Base-by-base conservation (phyloP, 2,888 invertebrate genomes). In the Antheraea yamamai region DNA sequence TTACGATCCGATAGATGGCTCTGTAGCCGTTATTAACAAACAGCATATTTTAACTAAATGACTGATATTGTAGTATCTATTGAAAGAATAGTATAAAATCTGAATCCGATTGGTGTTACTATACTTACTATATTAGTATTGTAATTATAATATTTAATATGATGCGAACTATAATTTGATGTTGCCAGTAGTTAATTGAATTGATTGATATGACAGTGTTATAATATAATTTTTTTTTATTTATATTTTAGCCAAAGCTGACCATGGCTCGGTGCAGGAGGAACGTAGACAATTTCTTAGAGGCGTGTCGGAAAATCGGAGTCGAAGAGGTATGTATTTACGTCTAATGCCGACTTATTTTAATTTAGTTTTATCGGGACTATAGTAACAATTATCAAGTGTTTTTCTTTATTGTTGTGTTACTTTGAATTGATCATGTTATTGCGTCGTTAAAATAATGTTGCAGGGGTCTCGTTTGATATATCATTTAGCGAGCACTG, bases 211-310 rank as follows among this genome's bases (percentile, higher is more conserved):
- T 39, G 35, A 39, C 7, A 7, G 35, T 39, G 35, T 39, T 7
- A 39, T 39, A 39, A 66, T 16, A 18, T 30, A 66, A 66, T 30
- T 30, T 26, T 74, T 74, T 4, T 75, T 52, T 72, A 20, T 75
- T 74, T 70, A 76, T 20, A 35, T 83, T 96, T 66, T 93, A 99
- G 98, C 98, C 98, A 61, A 98, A 98, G 92, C 92, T 99, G 82
- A 98, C 98, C n/a, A 97, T 98, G 97, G 98, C 99, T 68, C 96
- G 99, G 84, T 98, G 98, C 95, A 96, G 98, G 84, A 96, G 98
- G 86, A 99, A 99, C 90, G 98, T 99, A 51, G 99, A 99, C 89
- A 99, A 99, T 93, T 99, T 99, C 88, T 94, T 99, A 82, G 98
- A 98, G 87, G 99, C 99, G 35, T 99, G 99, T 92, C 96, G 98